These are phyloP conservation scores for Syngnathus floridae DNA, from an alignment of 2,113 vertebrate species.

Conservation along the genomic window DNA sequence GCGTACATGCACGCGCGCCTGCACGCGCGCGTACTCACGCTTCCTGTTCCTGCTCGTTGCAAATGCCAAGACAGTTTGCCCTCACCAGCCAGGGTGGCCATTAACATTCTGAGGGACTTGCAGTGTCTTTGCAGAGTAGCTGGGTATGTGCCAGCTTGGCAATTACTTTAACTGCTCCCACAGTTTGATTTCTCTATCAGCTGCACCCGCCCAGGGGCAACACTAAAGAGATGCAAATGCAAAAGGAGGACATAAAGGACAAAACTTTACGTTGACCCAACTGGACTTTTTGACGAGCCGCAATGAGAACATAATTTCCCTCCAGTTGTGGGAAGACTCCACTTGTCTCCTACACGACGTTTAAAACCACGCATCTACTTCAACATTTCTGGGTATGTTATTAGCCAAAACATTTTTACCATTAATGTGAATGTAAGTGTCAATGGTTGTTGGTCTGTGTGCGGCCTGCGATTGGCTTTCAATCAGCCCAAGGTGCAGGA, in stretches of 20 bases:
- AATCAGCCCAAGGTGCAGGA: background rate
- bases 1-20: conserved; percentile 7
- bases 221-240: conserved; percentile 29
- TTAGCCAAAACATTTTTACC: background rate
- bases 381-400: background rate
- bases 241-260: conserved; percentile 37
- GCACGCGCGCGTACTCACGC: conserved; percentile 4
- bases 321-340: background rate
- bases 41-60: conserved; percentile 8
- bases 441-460: background rate
- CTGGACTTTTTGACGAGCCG: conserved; percentile 9
- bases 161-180: conserved; percentile 64
- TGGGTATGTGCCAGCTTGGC: conserved; percentile 65
- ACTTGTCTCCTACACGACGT: background rate
- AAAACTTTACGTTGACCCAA: conserved; percentile 37
- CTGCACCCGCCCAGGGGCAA: conserved; percentile 40
- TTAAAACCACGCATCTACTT: background rate
- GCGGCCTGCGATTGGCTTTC: background rate
- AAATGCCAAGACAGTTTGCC: conserved; percentile 42
- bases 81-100: conserved; percentile 50
- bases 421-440: background rate
- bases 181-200: conserved; percentile 56
- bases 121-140: conserved; percentile 49
- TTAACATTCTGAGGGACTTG: conserved; percentile 65
- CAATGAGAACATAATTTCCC: background rate